Base-by-base conservation (phyloP, 2,888 invertebrate genomes). In the Thereva nobilitata region DNA sequence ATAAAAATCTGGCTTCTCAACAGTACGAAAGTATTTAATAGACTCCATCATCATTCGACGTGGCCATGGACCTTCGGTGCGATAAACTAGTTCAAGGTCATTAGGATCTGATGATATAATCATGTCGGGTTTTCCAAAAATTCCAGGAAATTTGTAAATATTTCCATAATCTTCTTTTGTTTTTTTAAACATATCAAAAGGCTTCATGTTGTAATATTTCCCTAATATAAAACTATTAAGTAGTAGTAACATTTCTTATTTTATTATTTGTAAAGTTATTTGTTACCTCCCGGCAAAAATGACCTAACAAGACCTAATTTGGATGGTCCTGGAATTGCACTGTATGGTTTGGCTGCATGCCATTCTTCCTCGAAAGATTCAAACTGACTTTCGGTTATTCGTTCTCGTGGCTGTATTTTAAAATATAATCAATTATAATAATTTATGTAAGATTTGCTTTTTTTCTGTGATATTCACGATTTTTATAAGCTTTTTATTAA, bases 71-170 rank as follows among this genome's bases (percentile, higher is more conserved):
- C 82, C 82, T 73, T 82, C 79, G 34, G 76, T 72, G 34, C 82
- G 75, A 70, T 78, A 78, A 68, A 83, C 73, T 73, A 78, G 77
- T 71, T 82, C 80, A 45, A 84, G 80, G 71, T 84, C 83, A 12
- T 83, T 80, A 1, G 84, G 82, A 74, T 83, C 79, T 70, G 83
- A 85, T 5, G 80, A 68, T 8, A 82, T 72, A 2, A 84, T 76
- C n/a, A 82, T 70, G 65, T 70, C 68, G 0, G 34, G 37, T 35
- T 64, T 35, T 3, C 73, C 72, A 23, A 70, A 64, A 8, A 82
- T 59, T 12, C 78, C 78, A 45, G 75, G 76, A 4, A 82, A 66
- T 53, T 75, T 74, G 1, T 77, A 74, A 5, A 82, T 73, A 38
- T 78, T 68, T 2, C 82, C 83, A 68, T 77, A 71, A 44, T 70